Base-by-base conservation (phyloP, 2,113 vertebrate species). In the Chascanopsetta lugubris region DNA sequence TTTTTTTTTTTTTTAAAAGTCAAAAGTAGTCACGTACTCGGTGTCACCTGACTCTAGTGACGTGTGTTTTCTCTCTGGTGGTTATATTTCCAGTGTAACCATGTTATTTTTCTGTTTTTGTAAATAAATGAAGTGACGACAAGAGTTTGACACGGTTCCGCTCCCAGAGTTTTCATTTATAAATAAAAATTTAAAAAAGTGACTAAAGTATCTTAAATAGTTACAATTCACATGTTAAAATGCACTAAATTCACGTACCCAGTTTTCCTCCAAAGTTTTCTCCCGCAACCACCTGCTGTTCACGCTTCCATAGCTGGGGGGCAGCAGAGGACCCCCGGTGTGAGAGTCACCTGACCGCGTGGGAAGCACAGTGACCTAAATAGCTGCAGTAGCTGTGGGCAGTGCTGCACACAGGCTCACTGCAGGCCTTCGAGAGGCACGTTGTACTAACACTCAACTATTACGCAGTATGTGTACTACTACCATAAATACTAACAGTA, bases 71-170 rank as follows among this genome's bases (percentile, higher is more conserved):
- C 62, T 69, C 30, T 49, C 20, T 61, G 48, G 60, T 50, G 9
- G 22, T 63, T 72, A 11, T 76, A 69, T 64, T 75, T 36, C 69
- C 67, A 70, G 45, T 43, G 56, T 87, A 60, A 25, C 68, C 34
- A 25, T 87, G 57, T 49, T 49, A 58, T 46, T 63, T 46, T 51
- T n/a, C 0, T 69, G 50, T 64, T 84, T 91, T 90, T 92, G 91
- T 92, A 91, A 93, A 93, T 93, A 91, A 93, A 93, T 61, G 54
- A 78, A 36, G 18, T 38, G 67, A 79, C 22, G 7, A 53, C 21
- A 32, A 11, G 2, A 60, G 30, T 40, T 58, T 15, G 27, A 27
- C 4, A 30, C 29, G 8, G 29, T 30, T 30, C 8, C 8, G 29
- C 8, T 8, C 29, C 29, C 38, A 10, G 30, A 34, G 27, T 29